phyloP scores from a whole-genome alignment of 2,113 vertebrate genomes.

The Podilymbus podiceps region DNA sequence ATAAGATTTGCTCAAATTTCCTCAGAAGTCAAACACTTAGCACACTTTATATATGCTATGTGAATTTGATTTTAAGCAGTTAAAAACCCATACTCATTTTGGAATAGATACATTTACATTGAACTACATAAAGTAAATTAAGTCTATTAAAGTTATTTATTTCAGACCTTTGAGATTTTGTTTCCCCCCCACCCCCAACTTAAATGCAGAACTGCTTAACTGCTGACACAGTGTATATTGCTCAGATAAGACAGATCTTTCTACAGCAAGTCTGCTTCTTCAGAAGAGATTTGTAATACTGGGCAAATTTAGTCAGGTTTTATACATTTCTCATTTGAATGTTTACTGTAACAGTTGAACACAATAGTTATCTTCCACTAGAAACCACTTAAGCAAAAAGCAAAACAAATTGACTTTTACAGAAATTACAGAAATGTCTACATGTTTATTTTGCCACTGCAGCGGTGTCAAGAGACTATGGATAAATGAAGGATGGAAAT shows the following conservation, averaged over 20 bases:
- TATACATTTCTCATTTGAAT: not conserved
- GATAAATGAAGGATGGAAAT: not conserved
- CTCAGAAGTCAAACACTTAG: not conserved
- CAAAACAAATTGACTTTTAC: not conserved
- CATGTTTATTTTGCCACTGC: not conserved
- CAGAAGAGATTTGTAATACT: not conserved
- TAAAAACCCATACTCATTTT: not conserved
- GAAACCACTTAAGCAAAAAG: not conserved
- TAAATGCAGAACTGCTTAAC: not conserved
- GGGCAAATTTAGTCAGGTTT: not conserved
- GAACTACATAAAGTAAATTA: not conserved
- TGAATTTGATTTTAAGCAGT: not conserved
- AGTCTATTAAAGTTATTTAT: not conserved
- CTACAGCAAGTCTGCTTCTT: not conserved
- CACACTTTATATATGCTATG: not conserved
- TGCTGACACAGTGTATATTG: not conserved
- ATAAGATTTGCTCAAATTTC: not conserved
- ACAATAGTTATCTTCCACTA: not conserved
- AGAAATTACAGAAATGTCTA: not conserved
- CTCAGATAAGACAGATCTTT: not conserved
- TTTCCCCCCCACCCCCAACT: not conserved
- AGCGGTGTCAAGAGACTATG: not conserved
- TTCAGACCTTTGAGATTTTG: not conserved
- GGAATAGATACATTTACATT: not conserved
- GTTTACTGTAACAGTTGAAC: not conserved